Conservation (phyloP, 1,140 invertebrate genomes). For the Heliothis subflexa region DNA sequence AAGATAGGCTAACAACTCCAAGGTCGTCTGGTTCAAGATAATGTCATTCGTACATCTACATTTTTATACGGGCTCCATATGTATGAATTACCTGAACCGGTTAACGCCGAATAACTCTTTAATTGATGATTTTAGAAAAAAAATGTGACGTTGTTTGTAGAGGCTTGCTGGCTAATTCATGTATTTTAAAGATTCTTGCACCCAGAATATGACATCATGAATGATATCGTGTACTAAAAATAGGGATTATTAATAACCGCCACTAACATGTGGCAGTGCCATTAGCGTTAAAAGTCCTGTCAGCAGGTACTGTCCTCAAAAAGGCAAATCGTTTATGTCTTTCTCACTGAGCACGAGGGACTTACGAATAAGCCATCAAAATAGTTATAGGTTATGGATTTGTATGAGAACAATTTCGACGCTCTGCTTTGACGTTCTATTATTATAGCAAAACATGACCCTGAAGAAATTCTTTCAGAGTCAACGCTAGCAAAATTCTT, state of each 20-base stretch:
- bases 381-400: conserved; percentile 9
- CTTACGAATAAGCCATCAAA: not conserved
- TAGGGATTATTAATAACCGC: conserved; percentile 34
- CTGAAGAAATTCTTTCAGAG: conserved; percentile 36
- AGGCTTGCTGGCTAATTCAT: conserved; percentile 15
- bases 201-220: conserved; percentile 37
- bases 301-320: conserved; percentile 16
- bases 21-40: conserved; percentile 59
- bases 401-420: not conserved
- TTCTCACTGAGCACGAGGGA: not conserved
- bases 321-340: conserved; percentile 13
- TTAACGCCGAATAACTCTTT: conserved; percentile 10
- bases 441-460: conserved; percentile 41
- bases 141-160: not conserved
- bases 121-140: not conserved
- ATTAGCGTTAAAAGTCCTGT: conserved; percentile 9
- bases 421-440: conserved; percentile 30
- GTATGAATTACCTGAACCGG: conserved; percentile 37
- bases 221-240: conserved; percentile 32
- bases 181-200: not conserved
- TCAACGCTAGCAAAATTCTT: conserved; percentile 32
- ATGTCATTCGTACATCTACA: conserved; percentile 52
- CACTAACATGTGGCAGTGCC: conserved; percentile 2
- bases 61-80: conserved; percentile 31
- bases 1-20: conserved; percentile 42